phyloP scores from a whole-genome alignment of 1,140 invertebrate genomes.

The Stegodyphus mimosarum region DNA sequence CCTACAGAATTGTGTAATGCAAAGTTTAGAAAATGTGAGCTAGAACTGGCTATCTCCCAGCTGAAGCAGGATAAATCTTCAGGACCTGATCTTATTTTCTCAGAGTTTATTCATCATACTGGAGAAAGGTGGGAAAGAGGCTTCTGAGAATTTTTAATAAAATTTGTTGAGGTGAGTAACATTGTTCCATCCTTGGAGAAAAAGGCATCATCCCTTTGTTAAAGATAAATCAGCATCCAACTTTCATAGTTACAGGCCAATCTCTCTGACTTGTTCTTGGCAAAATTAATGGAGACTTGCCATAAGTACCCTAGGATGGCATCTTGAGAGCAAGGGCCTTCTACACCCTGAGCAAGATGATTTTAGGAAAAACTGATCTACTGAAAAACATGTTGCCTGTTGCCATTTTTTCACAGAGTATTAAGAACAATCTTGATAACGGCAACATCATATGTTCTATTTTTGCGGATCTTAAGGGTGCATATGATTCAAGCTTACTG shows the following conservation, averaged over 20 bases:
- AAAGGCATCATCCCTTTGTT: not conserved
- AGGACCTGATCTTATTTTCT: not conserved
- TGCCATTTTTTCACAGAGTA: slow-evolving; percentile 15
- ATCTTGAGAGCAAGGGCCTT: slow-evolving; percentile 4
- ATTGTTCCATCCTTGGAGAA: not conserved
- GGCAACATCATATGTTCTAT: not conserved
- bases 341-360: not conserved
- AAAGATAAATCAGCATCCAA: not conserved
- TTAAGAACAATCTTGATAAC: slow-evolving; percentile 11
- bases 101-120: slow-evolving; percentile 14
- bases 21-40: not conserved
- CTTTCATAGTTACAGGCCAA: slow-evolving; percentile 26
- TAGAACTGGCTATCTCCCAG: not conserved
- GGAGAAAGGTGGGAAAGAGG: not conserved
- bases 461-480: slow-evolving; percentile 21
- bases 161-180: slow-evolving; percentile 6
- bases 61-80: not conserved
- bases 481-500: not conserved
- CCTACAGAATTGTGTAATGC: not conserved
- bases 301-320: slow-evolving; percentile 1
- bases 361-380: slow-evolving; percentile 8
- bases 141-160: slow-evolving; percentile 8
- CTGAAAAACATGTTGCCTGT: not conserved
- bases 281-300: slow-evolving; percentile 42
- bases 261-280: not conserved